Evolutionary conservation across 2,797 vertebrate species (phyloP).

Genomic region (Poecilia picta): DNA sequence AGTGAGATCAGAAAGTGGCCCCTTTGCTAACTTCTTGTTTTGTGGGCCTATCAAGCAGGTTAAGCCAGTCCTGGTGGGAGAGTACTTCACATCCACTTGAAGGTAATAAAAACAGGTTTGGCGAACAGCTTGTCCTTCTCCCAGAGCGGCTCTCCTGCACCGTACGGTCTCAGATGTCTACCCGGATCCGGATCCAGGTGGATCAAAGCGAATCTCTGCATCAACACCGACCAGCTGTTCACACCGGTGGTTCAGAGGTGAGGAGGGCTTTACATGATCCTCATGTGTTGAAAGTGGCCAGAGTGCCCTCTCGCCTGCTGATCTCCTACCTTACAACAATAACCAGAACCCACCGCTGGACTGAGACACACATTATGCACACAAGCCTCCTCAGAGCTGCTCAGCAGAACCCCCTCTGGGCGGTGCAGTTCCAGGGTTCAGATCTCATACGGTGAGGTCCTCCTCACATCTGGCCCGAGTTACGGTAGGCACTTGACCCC

Average conservation of each 20-base stretch:
- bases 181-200: slow-evolving; percentile 68
- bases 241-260: slow-evolving; percentile 74
- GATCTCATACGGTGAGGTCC: slow-evolving; percentile 56
- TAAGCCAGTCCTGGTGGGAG: slow-evolving; percentile 20
- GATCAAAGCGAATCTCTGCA: slow-evolving; percentile 72
- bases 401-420: slow-evolving; percentile 63
- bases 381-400: slow-evolving; percentile 62
- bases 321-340: slow-evolving; percentile 77
- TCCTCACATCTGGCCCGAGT: slow-evolving; percentile 76
- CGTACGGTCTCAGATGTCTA: slow-evolving; percentile 39
- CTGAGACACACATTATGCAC: slow-evolving; percentile 48
- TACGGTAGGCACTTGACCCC: slow-evolving; percentile 69
- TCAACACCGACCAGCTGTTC: slow-evolving; percentile 79
- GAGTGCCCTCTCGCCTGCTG: slow-evolving; percentile 57
- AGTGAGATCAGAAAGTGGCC: background rate
- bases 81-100: slow-evolving; percentile 37
- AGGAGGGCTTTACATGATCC: slow-evolving; percentile 75
- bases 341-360: slow-evolving; percentile 65
- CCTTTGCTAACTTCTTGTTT: background rate
- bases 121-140: slow-evolving; percentile 37
- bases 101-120: slow-evolving; percentile 34
- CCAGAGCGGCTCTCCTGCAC: slow-evolving; percentile 29
- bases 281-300: slow-evolving; percentile 71
- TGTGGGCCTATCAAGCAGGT: background rate
- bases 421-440: slow-evolving; percentile 52